phyloP scores from a whole-genome alignment of 1,140 invertebrate species.

The Drosophila chauvacae region DNA sequence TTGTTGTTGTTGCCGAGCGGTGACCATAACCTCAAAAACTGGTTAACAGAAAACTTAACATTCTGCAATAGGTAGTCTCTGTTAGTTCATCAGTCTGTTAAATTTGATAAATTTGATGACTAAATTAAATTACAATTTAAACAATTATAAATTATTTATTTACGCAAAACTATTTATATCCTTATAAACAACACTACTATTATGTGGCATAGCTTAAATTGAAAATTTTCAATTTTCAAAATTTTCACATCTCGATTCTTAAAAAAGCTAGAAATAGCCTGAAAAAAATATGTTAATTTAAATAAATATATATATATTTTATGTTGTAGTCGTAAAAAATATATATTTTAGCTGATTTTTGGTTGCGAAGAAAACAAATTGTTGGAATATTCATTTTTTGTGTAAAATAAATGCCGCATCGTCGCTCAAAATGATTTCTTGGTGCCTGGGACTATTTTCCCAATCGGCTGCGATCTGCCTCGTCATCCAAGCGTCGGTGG shows the following conservation, averaged over 20 bases:
- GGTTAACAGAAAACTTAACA: slow-evolving; percentile 22
- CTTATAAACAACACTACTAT: not conserved
- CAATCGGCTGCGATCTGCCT: not conserved
- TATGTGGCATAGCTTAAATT: not conserved
- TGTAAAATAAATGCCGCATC: slow-evolving; percentile 2
- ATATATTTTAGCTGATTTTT: slow-evolving; percentile 9
- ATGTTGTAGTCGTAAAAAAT: not conserved
- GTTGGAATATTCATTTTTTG: not conserved
- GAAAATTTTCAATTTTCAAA: no score
- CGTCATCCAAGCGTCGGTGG: not conserved
- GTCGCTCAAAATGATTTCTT: slow-evolving; percentile 12
- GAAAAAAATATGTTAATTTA: no score
- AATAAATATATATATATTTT: not conserved
- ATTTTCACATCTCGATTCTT: no score
- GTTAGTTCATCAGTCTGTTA: not conserved
- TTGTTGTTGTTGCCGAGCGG: not conserved
- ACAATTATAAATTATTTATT: not conserved
- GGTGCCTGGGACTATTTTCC: slow-evolving; percentile 2
- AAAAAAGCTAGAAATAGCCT: not conserved
- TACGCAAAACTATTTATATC: not conserved
- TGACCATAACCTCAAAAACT: slow-evolving; percentile 43
- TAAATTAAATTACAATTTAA: no score
- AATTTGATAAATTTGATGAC: no score
- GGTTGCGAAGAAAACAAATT: slow-evolving; percentile 29
- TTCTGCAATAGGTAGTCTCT: not conserved